Percentiles rank a stretch among this genome's conserved stretches.
Evolutionary conservation across 2,113 vertebrate species (phyloP).

Genomic region (Orthonyx spaldingii): DNA sequence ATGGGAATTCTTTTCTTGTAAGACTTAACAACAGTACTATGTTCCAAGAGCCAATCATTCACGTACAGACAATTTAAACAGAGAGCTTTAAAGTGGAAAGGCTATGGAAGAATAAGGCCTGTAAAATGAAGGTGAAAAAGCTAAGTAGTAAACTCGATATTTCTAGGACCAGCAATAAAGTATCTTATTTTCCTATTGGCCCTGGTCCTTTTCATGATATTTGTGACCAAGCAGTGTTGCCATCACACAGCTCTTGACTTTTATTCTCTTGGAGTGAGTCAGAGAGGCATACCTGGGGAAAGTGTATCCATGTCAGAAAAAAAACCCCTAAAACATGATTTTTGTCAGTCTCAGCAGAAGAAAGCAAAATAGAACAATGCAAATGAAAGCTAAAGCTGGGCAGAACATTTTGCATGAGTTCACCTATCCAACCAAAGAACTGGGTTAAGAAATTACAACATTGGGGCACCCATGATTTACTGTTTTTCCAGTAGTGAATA

Average conservation of each 20-base stretch:
- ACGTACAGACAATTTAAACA: not conserved
- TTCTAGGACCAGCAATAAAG: not conserved
- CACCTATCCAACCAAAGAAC: not conserved
- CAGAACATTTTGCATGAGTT: not conserved
- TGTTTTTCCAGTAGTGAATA: not conserved
- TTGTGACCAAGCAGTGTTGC: not conserved
- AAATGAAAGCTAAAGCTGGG: not conserved
- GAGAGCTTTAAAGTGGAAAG: constrained; percentile 7
- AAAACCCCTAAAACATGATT: not conserved
- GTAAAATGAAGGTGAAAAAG: not conserved
- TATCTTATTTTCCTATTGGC: not conserved
- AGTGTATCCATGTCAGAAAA: not conserved
- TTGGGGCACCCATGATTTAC: fast-evolving
- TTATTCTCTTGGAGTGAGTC: not conserved
- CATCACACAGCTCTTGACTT: not conserved
- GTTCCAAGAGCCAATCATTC: not conserved
- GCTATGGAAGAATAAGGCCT: not conserved
- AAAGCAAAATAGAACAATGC: not conserved
- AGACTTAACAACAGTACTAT: not conserved
- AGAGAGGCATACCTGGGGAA: fast-evolving
- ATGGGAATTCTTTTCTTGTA: not conserved
- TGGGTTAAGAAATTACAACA: not conserved
- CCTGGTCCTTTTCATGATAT: not conserved
- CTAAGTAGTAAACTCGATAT: not conserved
- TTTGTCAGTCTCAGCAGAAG: not conserved